phyloP scores from a whole-genome alignment of 1,140 invertebrate genomes.

The Drosophila bocqueti region DNA sequence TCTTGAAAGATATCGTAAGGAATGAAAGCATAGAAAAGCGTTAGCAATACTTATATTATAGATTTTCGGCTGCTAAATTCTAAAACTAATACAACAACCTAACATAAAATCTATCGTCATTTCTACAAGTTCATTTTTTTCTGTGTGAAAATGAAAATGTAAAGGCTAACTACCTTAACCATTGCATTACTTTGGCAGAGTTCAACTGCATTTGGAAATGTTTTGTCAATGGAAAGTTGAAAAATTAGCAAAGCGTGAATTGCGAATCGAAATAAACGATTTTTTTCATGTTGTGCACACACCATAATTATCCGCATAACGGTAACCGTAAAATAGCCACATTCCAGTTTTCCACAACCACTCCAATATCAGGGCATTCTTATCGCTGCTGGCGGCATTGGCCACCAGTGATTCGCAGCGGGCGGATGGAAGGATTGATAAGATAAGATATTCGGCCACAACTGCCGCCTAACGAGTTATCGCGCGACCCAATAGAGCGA shows the following conservation, averaged over 20 bases:
- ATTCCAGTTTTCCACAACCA: conserved; percentile 14
- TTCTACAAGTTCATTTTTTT: neutral
- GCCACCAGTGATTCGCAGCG: conserved; percentile 20
- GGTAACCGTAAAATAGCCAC: conserved; percentile 26
- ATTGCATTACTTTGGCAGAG: conserved; percentile 42
- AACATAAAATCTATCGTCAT: neutral
- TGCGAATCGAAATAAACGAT: conserved; percentile 67
- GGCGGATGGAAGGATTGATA: conserved; percentile 38
- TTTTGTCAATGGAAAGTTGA: conserved; percentile 79
- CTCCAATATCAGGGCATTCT: conserved; percentile 34
- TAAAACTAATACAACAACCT: neutral
- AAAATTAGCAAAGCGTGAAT: conserved; percentile 78
- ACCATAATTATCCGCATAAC: conserved; percentile 55
- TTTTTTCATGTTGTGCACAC: conserved; percentile 44
- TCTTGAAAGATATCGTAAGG: conserved; percentile 11
- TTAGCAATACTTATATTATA: neutral
- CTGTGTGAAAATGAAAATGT: conserved; percentile 10
- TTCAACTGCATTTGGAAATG: conserved; percentile 69
- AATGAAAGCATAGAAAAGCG: neutral
- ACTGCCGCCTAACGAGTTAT: conserved; percentile 12
- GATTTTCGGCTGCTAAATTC: neutral
- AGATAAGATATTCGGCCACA: conserved; percentile 32
- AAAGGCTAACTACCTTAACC: conserved; percentile 34
- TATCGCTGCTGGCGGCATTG: conserved; percentile 47
- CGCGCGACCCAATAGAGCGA: conserved; percentile 11